Percentiles rank a stretch among this genome's conserved stretches.
Conservation (phyloP, 2,797 vertebrate species). For the Trematomus bernacchii region DNA sequence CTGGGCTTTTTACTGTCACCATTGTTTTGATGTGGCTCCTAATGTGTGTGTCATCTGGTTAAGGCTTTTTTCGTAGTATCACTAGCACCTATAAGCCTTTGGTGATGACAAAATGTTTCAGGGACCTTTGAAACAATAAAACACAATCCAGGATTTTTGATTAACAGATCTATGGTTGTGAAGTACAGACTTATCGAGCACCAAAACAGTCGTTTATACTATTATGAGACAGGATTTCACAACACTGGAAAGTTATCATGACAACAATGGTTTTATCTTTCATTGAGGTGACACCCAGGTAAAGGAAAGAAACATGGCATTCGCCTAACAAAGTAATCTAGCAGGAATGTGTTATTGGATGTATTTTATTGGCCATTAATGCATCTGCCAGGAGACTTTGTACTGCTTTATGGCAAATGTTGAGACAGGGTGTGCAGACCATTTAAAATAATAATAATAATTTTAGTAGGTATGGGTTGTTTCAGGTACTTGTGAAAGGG, state of each 20-base stretch:
- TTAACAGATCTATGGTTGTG: neutral
- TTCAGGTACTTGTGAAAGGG: neutral
- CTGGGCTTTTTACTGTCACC: slow-evolving; percentile 34
- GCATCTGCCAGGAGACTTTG: neutral
- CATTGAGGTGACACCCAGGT: neutral
- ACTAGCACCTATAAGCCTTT: neutral
- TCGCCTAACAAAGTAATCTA: neutral
- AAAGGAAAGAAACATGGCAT: neutral
- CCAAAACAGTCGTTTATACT: slow-evolving; percentile 1
- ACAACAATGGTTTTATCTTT: neutral
- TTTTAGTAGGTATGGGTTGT: neutral
- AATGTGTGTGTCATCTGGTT: slow-evolving; percentile 11
- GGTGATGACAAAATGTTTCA: neutral
- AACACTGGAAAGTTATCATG: neutral
- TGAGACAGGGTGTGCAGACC: neutral
- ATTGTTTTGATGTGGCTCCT: slow-evolving; percentile 67
- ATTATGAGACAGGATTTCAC: neutral
- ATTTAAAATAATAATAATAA: neutral
- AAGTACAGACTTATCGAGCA: neutral
- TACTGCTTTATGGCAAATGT: neutral
- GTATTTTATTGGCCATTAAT: neutral
- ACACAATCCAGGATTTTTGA: neutral
- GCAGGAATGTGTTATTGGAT: neutral
- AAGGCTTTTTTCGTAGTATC: neutral
- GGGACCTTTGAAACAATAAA: neutral